Base-by-base conservation (phyloP, 2,888 invertebrate species). In the Merodon equestris region DNA sequence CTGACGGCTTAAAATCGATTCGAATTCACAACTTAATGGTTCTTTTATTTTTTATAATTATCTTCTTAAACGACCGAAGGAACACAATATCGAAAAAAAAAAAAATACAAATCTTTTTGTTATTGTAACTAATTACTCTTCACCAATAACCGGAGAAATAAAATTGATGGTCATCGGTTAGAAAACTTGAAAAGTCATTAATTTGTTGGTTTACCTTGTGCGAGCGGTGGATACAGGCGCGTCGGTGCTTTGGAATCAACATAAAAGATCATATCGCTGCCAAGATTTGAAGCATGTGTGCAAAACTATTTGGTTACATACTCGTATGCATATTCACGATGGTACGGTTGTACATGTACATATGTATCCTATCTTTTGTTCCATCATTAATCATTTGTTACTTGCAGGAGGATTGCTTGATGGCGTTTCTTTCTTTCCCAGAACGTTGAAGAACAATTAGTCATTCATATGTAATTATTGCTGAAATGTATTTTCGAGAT, bases 91-190 rank as follows among this genome's bases (percentile, higher is more conserved):
- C 7, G 27, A 27, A 27, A 7, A 27, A 2, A 7, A 27, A 2
- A 27, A 4, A 2, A 27, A 27, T 27, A 27, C 27, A 27, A 27
- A 27, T 27, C 45, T 19, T 48, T 48, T 48, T 19, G 48, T 19
- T 48, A 48, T 48, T 48, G 18, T n/a, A 48, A n/a, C 48, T 48
- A 48, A 48, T 48, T 48, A 48, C 48, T 48, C 48, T 48, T 48
- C n/a, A 48, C 7, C 48, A 48, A 19, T 19, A 19, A n/a, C 18
- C 18, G 19, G 19, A 48, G 48, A 19, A 19, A 19, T 19, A 48
- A 19, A 48, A 48, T 48, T 48, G 48, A 48, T 48, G 48, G 48
- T 19, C 48, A 19, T 48, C n/a, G 18, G 48, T 48, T 48, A 48
- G 19, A 48, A 48, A 48, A 9, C n/a, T 19, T 47, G 18, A n/a